phyloP scores from a whole-genome alignment of 2,888 invertebrate genomes.

The Drosophila sordidula region DNA sequence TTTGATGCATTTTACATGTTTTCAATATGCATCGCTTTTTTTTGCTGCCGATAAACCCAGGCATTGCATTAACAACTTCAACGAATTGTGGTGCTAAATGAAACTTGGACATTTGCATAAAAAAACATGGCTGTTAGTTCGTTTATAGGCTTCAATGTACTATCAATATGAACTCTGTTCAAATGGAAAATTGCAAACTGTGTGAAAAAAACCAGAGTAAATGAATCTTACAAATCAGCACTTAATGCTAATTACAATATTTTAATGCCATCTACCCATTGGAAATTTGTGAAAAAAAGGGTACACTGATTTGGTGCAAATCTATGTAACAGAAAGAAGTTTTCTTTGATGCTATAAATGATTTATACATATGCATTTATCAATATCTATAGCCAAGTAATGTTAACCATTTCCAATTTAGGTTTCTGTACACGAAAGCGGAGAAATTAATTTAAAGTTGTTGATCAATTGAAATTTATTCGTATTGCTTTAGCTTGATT shows the following conservation, averaged over 20 bases:
- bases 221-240: constrained; percentile 69
- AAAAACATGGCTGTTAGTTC: constrained; percentile 9
- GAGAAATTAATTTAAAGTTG: too few species aligned
- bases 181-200: constrained; percentile 24
- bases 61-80: constrained; percentile 36
- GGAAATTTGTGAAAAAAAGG: neutral
- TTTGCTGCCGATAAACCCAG: constrained; percentile 21
- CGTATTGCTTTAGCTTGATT: too few species aligned
- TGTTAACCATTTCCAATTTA: too few species aligned
- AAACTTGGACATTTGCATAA: constrained; percentile 23
- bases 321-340: neutral
- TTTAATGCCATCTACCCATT: neutral
- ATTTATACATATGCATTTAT: too few species aligned
- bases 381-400: too few species aligned
- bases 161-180: constrained; percentile 51
- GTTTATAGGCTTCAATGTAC: constrained; percentile 23
- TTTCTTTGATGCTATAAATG: too few species aligned
- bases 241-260: constrained; percentile 73
- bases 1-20: constrained; percentile 23
- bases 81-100: constrained; percentile 31
- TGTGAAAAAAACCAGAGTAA: constrained; percentile 5
- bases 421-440: too few species aligned
- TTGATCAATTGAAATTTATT: too few species aligned
- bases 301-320: neutral
- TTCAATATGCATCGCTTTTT: neutral